phyloP scores from a whole-genome alignment of 2,113 vertebrate species.

The Thalassarche chlororhynchos region DNA sequence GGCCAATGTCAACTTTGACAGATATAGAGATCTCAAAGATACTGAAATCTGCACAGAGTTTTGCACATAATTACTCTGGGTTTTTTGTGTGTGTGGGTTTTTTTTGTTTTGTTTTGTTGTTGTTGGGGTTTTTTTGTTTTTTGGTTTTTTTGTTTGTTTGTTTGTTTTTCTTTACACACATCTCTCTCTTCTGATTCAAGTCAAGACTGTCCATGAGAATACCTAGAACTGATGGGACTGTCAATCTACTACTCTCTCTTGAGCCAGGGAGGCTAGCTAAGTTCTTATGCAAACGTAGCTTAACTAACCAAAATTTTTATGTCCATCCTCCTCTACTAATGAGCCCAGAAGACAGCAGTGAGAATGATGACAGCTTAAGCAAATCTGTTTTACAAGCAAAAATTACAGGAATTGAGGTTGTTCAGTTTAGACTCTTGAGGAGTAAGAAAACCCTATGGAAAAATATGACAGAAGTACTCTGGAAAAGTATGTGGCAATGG shows the following conservation, averaged over 20 bases:
- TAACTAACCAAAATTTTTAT: background rate
- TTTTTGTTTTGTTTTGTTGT: too few species aligned
- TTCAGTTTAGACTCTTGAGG: background rate
- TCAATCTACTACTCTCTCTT: background rate
- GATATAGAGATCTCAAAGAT: background rate
- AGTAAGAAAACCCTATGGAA: background rate
- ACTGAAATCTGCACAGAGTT: background rate
- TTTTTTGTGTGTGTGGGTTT: background rate
- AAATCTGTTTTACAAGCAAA: background rate
- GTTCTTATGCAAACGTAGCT: background rate
- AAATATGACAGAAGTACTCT: background rate
- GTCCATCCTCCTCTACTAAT: background rate
- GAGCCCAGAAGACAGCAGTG: background rate
- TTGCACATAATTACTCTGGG: background rate
- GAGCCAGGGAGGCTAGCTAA: background rate
- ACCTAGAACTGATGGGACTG: background rate
- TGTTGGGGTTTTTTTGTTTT: too few species aligned
- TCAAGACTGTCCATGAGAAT: background rate
- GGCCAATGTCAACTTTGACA: background rate
- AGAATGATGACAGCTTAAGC: background rate
- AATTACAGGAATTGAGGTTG: background rate
- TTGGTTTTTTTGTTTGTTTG: background rate
- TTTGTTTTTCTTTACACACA: background rate
- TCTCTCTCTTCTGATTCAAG: background rate
- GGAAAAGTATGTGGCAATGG: background rate